Conservation (phyloP, 2,113 vertebrate species). For the Heterotis niloticus region DNA sequence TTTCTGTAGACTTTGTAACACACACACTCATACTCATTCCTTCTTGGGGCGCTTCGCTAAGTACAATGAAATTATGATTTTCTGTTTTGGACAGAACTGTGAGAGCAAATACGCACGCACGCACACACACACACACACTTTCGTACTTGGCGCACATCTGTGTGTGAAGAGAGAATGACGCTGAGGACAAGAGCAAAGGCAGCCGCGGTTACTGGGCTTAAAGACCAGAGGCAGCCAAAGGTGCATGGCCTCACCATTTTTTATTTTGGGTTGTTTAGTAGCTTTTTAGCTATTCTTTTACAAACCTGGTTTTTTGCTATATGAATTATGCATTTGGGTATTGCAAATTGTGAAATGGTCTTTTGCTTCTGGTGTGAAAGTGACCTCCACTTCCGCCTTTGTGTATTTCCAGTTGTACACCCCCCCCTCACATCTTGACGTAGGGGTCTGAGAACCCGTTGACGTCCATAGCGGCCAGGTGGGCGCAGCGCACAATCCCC, state of each 20-base stretch:
- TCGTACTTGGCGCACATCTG: no score
- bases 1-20: not conserved
- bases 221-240: no score
- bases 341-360: no score
- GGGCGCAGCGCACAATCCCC: conserved; percentile 76
- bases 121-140: not conserved
- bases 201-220: conserved; percentile 16
- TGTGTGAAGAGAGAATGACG: not conserved
- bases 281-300: no score
- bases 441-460: conserved; percentile 84
- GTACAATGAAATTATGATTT: conserved; percentile 14
- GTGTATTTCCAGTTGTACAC: not conserved
- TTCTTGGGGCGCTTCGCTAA: not conserved
- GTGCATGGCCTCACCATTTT: no score
- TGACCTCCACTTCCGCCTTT: not conserved
- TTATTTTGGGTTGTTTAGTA: no score
- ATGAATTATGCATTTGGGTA: no score
- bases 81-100: not conserved
- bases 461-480: conserved; percentile 83
- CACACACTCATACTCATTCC: not conserved
- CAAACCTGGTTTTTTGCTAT: no score
- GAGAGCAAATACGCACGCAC: not conserved
- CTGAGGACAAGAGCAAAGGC: not conserved
- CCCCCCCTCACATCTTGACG: conserved; percentile 74
- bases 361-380: no score